Evolutionary conservation across 2,113 vertebrate genomes (phyloP), one percentile per base, ranked within the genome.

Genomic region (Nicator chloris): DNA sequence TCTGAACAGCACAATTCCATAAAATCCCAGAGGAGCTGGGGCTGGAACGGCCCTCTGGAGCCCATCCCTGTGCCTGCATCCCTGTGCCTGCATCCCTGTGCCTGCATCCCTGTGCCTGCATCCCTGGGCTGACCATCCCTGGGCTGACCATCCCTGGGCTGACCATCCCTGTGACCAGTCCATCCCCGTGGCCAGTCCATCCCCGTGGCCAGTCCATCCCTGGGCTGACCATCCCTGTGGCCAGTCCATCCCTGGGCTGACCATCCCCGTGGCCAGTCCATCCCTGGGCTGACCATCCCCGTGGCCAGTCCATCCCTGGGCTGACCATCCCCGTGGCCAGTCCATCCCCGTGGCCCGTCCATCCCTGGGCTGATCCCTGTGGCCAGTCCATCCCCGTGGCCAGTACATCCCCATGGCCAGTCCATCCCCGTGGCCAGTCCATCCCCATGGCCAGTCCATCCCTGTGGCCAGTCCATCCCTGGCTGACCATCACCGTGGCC

Each of bases 1-100:
- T 5, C 1, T 0, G 3, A 42, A 33, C 31, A 14, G 39, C 60
- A 20, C 16, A 5, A 4, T 1, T 1, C 28, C 64, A 49, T 0
- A 1, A 44, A 6, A 30, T 13, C 15, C 44, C 40, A 10, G 6
- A 13, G 24, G 3, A 35, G 57, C 17, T 5, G 51, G 37, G 59
- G 10, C 8, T 44, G 77, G 27, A 24, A 44, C 22, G 51, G 42
- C 11, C 28, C 30, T 42, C 26, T 17, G 31, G 49, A 56, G 49
- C 1, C 50, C 50, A 42, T 3, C n/a, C 40, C 51, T 19, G 53
- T 15, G 39, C 39, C 56, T 37, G 40, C 40, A 40, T n/a, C n/a
- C n/a, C n/a, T n/a, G n/a, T n/a, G n/a, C n/a, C n/a, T n/a, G n/a
- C n/a, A n/a, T n/a, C n/a, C n/a, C n/a, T n/a, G n/a, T n/a, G n/a